Evolutionary conservation across 1,140 invertebrate species (phyloP).

Genomic region (Sitobion miscanthi): DNA sequence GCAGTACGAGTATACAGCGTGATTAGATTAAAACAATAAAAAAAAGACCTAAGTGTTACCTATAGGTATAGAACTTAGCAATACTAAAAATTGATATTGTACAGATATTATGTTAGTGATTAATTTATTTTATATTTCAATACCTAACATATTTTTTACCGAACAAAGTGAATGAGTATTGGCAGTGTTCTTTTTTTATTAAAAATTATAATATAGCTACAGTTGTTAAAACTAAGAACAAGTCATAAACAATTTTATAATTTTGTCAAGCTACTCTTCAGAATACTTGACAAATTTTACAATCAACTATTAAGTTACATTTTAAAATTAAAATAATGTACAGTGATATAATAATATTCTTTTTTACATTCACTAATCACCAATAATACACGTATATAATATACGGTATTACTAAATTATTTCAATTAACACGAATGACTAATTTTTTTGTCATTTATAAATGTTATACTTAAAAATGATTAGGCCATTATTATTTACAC

Average conservation of each 20-base stretch:
- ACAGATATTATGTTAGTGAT: background rate
- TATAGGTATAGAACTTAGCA: background rate
- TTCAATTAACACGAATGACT: background rate
- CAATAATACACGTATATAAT: background rate
- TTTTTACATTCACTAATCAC: background rate
- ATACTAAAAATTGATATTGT: background rate
- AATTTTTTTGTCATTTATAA: background rate
- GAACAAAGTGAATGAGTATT: background rate
- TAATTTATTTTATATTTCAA: background rate
- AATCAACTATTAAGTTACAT: background rate
- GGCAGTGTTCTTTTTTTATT: background rate
- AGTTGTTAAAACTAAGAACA: background rate
- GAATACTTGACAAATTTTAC: background rate
- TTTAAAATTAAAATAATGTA: background rate
- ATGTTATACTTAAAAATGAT: background rate
- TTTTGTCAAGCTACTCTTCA: background rate
- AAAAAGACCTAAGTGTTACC: background rate
- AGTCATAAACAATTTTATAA: background rate
- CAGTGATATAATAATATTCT: background rate
- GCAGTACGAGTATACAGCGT: background rate
- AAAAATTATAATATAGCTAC: background rate
- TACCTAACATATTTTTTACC: background rate
- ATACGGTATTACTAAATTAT: background rate
- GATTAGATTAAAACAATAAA: background rate
- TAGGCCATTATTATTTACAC: background rate